Percentiles rank a stretch among this genome's conserved stretches.
Conservation (phyloP, 2,113 vertebrate species). For the Lucifuga dentata region DNA sequence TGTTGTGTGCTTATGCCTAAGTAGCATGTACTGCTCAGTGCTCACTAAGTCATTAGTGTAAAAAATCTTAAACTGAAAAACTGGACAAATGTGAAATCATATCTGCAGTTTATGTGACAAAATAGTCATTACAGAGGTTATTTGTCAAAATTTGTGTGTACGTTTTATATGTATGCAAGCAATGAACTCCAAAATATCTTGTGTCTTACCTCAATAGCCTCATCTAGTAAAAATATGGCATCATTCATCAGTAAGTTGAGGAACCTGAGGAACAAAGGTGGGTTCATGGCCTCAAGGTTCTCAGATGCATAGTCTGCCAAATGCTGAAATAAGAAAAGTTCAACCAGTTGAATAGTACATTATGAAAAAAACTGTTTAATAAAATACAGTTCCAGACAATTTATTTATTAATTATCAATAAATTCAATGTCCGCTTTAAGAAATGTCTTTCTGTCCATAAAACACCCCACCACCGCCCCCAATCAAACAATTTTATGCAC, state of each 20-base stretch:
- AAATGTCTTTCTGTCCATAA: no score
- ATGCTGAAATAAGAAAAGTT: constrained; percentile 76
- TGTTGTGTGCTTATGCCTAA: not conserved
- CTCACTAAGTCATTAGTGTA: no score
- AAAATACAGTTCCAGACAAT: not conserved
- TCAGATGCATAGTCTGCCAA: constrained; percentile 93
- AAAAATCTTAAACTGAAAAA: no score
- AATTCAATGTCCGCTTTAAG: not conserved
- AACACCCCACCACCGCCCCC: not conserved
- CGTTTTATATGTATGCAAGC: not conserved
- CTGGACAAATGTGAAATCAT: no score
- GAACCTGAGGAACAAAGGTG: constrained; percentile 95
- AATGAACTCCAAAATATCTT: not conserved
- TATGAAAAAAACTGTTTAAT: not conserved
- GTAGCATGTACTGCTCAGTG: not conserved
- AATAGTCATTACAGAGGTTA: no score
- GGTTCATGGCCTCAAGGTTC: constrained; percentile 97
- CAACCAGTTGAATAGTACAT: not conserved
- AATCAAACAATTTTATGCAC: not conserved
- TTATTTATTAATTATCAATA: not conserved
- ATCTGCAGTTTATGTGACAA: no score
- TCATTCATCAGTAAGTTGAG: constrained; percentile 98
- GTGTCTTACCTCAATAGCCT: constrained; percentile 94
- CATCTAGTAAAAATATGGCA: constrained; percentile 96
- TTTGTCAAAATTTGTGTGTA: no score